phyloP scores from a whole-genome alignment of 2,888 invertebrate genomes.

The Drosophila fulvimacula region DNA sequence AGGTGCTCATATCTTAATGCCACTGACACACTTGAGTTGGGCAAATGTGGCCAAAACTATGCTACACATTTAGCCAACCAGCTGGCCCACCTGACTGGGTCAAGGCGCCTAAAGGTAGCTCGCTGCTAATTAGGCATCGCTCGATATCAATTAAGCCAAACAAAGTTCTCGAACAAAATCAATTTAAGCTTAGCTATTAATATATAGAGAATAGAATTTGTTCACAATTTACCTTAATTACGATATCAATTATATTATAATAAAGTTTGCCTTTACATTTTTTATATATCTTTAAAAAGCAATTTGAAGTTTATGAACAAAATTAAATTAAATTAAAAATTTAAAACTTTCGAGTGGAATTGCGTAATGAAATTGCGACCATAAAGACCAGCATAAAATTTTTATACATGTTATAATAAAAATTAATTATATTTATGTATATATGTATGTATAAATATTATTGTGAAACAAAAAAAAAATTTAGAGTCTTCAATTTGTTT shows the following conservation, averaged over 20 bases:
- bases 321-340: neutral
- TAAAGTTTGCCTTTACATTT: neutral
- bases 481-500: too few species aligned
- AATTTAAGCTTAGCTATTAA: neutral
- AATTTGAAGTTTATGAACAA: neutral
- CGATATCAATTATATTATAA: too few species aligned
- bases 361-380: neutral
- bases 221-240: neutral
- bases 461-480: too few species aligned
- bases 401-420: too few species aligned
- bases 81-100: conserved; percentile 27
- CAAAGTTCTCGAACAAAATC: neutral
- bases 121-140: conserved; percentile 3
- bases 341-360: neutral
- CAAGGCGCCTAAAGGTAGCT: conserved; percentile 33
- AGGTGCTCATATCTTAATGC: conserved; percentile 22
- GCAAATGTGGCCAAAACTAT: conserved; percentile 37
- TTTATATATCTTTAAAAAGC: neutral
- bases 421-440: too few species aligned
- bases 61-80: conserved; percentile 22
- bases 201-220: neutral
- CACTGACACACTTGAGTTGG: conserved; percentile 42
- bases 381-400: too few species aligned
- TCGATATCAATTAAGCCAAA: conserved; percentile 6
- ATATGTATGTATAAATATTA: too few species aligned